These are phyloP conservation scores for Ellobium chinense DNA, from an alignment of 2,888 invertebrate genomes.

Conservation along the genomic window DNA sequence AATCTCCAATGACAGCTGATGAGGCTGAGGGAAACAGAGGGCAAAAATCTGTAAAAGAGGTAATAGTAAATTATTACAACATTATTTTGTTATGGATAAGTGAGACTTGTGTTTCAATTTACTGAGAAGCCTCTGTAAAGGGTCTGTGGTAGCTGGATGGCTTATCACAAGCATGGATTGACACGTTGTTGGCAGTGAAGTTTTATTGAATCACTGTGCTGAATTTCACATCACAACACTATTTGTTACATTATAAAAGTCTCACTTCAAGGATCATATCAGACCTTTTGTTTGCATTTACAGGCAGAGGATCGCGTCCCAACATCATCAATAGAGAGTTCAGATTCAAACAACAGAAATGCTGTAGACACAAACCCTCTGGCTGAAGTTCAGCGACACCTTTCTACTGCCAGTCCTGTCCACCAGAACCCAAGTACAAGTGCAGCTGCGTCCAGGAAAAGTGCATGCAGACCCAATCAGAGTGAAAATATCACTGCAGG, in stretches of 20 bases:
- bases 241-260: too few relatives aligned
- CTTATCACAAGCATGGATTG: too few relatives aligned
- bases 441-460: neutral
- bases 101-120: too few relatives aligned
- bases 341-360: slow-evolving; percentile 1
- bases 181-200: too few relatives aligned
- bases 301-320: slow-evolving; percentile 9
- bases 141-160: too few relatives aligned
- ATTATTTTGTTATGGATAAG: too few relatives aligned
- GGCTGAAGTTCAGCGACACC: slow-evolving; percentile 13
- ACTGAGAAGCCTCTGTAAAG: too few relatives aligned
- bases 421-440: too few relatives aligned
- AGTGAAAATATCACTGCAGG: slow-evolving; percentile 44
- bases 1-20: neutral
- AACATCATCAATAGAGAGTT: slow-evolving; percentile 23
- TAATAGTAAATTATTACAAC: neutral
- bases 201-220: too few relatives aligned
- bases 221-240: too few relatives aligned
- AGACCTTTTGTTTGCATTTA: neutral
- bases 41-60: neutral
- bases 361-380: slow-evolving; percentile 8
- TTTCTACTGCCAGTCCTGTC: neutral
- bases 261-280: too few relatives aligned
- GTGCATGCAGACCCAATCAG: slow-evolving; percentile 40
- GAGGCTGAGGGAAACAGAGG: neutral